phyloP scores from a whole-genome alignment of 1,140 invertebrate genomes.

The Drosophila melanica region DNA sequence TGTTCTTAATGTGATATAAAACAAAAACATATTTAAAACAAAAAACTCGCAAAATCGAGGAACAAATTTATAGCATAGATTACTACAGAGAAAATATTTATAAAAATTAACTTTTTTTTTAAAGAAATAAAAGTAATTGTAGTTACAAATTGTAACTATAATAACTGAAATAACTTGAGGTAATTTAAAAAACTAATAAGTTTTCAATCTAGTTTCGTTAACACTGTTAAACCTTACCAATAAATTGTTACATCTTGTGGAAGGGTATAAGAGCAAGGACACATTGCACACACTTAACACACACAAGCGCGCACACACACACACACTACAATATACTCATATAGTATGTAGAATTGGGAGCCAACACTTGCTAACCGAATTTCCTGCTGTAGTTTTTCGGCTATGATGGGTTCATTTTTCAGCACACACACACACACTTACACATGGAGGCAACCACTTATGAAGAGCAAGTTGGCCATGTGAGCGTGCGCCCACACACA shows the following conservation, averaged over 20 bases:
- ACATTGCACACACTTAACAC: slow-evolving; percentile 57
- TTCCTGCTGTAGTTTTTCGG: slow-evolving; percentile 81
- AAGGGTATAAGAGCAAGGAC: slow-evolving; percentile 60
- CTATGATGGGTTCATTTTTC: slow-evolving; percentile 82
- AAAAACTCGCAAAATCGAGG: too few relatives aligned
- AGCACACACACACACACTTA: slow-evolving; percentile 44
- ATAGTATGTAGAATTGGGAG: slow-evolving; percentile 51
- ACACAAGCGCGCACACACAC: slow-evolving; percentile 28
- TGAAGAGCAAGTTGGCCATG: slow-evolving; percentile 70
- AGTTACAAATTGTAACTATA: too few relatives aligned
- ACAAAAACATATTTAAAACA: too few relatives aligned
- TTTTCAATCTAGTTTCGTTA: neutral
- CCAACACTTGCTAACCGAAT: slow-evolving; percentile 80
- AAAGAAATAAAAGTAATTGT: too few relatives aligned
- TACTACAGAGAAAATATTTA: too few relatives aligned
- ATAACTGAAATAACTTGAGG: neutral
- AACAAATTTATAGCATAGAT: too few relatives aligned
- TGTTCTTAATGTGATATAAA: too few relatives aligned
- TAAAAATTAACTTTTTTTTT: too few relatives aligned
- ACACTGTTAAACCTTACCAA: neutral
- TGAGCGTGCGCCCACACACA: slow-evolving; percentile 51
- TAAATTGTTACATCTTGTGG: neutral
- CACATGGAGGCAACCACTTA: slow-evolving; percentile 67
- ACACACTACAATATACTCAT: slow-evolving; percentile 7
- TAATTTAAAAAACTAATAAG: too few relatives aligned